Conservation (phyloP, 2,113 vertebrate genomes). For the Calidris pygmaea region DNA sequence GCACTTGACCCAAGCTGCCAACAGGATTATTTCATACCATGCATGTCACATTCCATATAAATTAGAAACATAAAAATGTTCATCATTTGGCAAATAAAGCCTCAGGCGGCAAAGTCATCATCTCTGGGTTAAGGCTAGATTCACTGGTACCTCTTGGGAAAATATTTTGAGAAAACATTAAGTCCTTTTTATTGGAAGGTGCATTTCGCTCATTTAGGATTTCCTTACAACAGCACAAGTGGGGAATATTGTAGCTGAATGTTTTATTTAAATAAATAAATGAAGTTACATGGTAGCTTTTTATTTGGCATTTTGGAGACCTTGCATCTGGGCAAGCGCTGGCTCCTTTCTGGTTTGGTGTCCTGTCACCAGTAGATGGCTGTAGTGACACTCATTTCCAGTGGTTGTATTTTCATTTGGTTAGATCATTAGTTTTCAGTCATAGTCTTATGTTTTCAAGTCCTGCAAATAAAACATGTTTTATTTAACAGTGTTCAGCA, state of each 20-base stretch:
- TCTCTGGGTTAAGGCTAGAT: not conserved
- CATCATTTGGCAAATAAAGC: not conserved
- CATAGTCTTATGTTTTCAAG: not conserved
- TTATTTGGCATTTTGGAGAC: not conserved
- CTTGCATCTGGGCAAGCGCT: not conserved
- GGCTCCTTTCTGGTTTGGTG: not conserved
- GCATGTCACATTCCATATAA: not conserved
- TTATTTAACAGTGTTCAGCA: not conserved
- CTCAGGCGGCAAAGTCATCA: not conserved
- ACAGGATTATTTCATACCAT: not conserved
- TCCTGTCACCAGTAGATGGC: constrained; percentile 49
- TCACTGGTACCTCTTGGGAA: not conserved
- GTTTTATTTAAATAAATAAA: not conserved
- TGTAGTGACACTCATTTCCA: not conserved
- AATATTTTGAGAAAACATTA: not conserved
- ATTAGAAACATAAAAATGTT: not conserved
- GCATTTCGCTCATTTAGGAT: not conserved
- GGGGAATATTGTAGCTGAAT: not conserved
- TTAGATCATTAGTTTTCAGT: not conserved
- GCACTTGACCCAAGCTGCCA: not conserved
- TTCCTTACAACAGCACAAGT: not conserved
- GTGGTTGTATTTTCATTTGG: not conserved
- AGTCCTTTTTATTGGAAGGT: not conserved
- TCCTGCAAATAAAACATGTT: not conserved
- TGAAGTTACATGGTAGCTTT: not conserved